A percentile compares a stretch with the other conserved stretches of the same genome.
phyloP scores from a whole-genome alignment of 2,888 invertebrate genomes.

The Volucella bombylans region DNA sequence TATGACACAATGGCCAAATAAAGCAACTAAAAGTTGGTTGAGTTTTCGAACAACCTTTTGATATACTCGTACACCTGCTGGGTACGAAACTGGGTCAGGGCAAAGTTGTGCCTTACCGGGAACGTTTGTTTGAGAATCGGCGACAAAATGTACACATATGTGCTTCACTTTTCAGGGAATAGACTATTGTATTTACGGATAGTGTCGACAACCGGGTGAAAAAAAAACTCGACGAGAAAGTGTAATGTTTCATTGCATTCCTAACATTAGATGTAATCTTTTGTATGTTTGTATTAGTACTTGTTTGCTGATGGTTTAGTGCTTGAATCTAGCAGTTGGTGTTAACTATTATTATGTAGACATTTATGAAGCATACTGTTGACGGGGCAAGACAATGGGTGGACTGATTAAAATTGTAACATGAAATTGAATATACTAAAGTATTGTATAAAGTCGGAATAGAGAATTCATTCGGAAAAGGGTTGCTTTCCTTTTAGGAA shows the following conservation, averaged over 20 bases:
- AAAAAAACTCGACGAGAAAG: no score
- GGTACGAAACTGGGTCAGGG: conserved; percentile 37
- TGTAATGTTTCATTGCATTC: conserved; percentile 33
- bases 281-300: not conserved
- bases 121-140: not conserved
- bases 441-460: no score
- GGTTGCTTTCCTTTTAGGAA: no score
- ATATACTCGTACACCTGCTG: not conserved
- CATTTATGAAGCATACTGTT: no score
- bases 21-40: conserved; percentile 15
- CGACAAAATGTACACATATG: not conserved
- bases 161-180: not conserved
- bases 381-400: no score
- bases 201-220: conserved; percentile 15
- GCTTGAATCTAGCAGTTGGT: no score
- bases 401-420: no score
- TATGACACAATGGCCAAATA: conserved; percentile 10
- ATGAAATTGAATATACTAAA: no score
- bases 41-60: conserved; percentile 19
- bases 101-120: not conserved
- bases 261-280: conserved; percentile 9
- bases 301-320: no score
- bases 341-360: no score
- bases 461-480: no score
- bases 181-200: no score